Base-by-base conservation (phyloP, 2,797 vertebrate species). In the Dromococcyx pavoninus region DNA sequence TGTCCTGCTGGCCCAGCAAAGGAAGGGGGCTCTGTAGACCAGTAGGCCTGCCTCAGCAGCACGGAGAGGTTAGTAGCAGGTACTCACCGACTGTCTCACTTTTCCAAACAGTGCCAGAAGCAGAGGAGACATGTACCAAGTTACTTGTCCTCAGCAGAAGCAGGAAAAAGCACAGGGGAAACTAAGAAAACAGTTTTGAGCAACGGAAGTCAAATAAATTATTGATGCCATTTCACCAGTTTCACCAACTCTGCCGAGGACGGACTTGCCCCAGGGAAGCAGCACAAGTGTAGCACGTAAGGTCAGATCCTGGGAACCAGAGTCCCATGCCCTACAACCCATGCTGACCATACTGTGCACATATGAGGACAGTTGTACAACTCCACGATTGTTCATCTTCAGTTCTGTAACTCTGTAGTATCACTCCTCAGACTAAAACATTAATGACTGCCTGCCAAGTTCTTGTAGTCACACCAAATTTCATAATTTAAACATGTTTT, bases 401-500 rank as follows among this genome's bases (percentile, higher is more conserved):
- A 89, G 72, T 86, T 73, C 82, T 93, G 39, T 74, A 67, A 82
- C 60, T 93, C 87, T 57, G 67, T 78, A 85, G 73, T 80, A 70
- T 84, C 88, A 80, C 67, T 93, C 32, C 64, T 82, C 88, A 96
- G 57, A 86, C 86, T 90, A 90, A 96, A 96, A 94, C 74, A 88
- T 88, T 91, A 93, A 92, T 92, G 83, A 88, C 10, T 37, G 39
- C 74, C 78, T 95, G 96, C 94, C 94, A 95, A 91, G 88, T 92
- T 86, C 86, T 79, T 92, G 89, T 94, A 93, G 91, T 96, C 88
- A 90, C 86, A 96, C 94, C 86, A 88, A 95, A 95, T 93, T 91
- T 93, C 67, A 65, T 91, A 85, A 96, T 94, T 97, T 86, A 95
- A 96, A 87, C 71, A 95, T 91, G 83, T 90, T 95, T 91, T 96